Percentiles rank a stretch among this genome's conserved stretches.
phyloP scores from a whole-genome alignment of 2,888 invertebrate genomes.

The Zygothrica quintamaculata region DNA sequence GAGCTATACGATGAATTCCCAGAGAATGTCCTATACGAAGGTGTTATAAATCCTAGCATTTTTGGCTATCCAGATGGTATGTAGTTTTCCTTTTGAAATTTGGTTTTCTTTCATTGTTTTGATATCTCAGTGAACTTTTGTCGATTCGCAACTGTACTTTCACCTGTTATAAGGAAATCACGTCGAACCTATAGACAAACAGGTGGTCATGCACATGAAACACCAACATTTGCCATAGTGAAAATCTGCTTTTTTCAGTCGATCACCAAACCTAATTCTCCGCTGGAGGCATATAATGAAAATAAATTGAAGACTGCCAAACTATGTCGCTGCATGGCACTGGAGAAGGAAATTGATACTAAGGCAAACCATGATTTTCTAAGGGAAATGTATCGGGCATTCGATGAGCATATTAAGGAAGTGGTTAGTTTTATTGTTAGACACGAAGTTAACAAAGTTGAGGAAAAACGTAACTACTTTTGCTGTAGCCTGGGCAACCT shows the following conservation, averaged over 20 bases:
- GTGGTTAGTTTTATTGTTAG: constrained; percentile 48
- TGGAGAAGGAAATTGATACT: not conserved
- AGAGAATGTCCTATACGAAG: constrained; percentile 59
- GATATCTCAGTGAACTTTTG: constrained; percentile 46
- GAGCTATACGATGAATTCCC: constrained; percentile 62
- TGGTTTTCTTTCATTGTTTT: not conserved
- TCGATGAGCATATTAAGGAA: constrained; percentile 56
- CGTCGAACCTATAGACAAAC: not conserved
- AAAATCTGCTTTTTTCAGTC: constrained; percentile 63
- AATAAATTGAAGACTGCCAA: constrained; percentile 20
- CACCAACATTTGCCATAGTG: constrained; percentile 57
- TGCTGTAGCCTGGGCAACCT: constrained; percentile 72
- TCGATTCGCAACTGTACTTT: constrained; percentile 52
- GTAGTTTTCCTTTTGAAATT: not conserved
- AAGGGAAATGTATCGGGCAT: constrained; percentile 50
- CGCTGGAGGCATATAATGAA: constrained; percentile 55
- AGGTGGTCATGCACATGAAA: no score
- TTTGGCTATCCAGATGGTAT: constrained; percentile 75
- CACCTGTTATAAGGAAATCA: not conserved
- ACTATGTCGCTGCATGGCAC: constrained; percentile 40
- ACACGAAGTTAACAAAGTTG: constrained; percentile 26
- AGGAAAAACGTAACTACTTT: constrained; percentile 57
- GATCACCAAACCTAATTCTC: constrained; percentile 32
- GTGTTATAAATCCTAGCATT: constrained; percentile 64
- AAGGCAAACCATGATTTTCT: constrained; percentile 19